phyloP scores from a whole-genome alignment of 2,888 invertebrate species.

The Odontothrips loti region DNA sequence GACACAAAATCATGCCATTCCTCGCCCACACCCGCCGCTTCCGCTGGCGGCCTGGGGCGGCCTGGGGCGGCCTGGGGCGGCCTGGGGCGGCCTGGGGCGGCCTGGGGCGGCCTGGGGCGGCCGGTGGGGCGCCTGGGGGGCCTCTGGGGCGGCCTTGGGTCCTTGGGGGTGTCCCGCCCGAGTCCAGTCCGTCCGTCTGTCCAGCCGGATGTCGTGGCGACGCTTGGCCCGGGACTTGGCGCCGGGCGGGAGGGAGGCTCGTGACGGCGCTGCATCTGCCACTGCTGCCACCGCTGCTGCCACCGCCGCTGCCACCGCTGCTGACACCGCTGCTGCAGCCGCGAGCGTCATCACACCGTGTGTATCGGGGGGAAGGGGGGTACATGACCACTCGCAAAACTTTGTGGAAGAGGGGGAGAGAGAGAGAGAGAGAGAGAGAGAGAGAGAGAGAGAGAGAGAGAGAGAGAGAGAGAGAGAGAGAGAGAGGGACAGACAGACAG shows the following conservation, averaged over 20 bases:
- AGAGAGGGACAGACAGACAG: not conserved
- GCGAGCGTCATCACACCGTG: not conserved
- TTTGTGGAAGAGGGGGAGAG: too few species aligned
- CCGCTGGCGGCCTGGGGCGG: too few species aligned
- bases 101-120: too few species aligned
- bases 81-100: too few species aligned
- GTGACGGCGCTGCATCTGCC: not conserved
- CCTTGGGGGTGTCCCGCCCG: not conserved
- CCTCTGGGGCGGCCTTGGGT: not conserved
- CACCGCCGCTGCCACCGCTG: too few species aligned
- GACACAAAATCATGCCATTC: too few species aligned
- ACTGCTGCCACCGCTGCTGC: not conserved
- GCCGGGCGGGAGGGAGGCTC: not conserved
- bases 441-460: not conserved
- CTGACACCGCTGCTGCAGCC: not conserved
- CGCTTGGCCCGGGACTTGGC: not conserved
- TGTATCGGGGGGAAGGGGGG: too few species aligned
- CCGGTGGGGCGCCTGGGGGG: too few species aligned
- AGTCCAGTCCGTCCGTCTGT: too few species aligned
- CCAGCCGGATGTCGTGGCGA: not conserved
- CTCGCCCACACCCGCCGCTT: too few species aligned
- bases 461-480: constrained; percentile 1
- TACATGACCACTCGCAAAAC: too few species aligned
- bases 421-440: not conserved
- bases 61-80: too few species aligned